Evolutionary conservation across 2,113 vertebrate species (phyloP).

Genomic region (Rhinogobius similis): DNA sequence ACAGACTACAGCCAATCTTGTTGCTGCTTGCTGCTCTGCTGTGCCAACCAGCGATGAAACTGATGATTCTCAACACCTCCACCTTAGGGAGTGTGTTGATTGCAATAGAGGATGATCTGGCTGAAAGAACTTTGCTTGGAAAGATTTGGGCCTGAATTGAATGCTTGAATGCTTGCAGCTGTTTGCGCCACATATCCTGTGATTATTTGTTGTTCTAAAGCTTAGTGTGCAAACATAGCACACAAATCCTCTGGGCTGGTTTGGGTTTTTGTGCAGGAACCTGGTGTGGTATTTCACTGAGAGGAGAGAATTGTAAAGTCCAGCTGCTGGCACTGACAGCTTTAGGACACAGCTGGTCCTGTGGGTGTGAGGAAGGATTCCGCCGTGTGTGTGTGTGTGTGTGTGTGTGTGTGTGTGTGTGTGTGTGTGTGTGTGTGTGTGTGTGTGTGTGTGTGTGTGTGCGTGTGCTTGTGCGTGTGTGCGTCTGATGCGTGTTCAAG

Average conservation of each 20-base stretch:
- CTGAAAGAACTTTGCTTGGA: not conserved
- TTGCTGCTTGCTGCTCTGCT: slow-evolving; percentile 66
- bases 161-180: slow-evolving; percentile 2
- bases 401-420: too few species aligned
- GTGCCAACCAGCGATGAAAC: slow-evolving; percentile 62
- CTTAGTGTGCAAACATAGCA: slow-evolving; percentile 60
- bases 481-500: slow-evolving; percentile 1
- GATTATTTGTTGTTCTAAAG: slow-evolving; percentile 52
- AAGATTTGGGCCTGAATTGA: not conserved
- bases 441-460: too few species aligned
- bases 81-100: slow-evolving; percentile 32
- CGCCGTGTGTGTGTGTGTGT: too few species aligned
- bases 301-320: slow-evolving; percentile 73
- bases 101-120: slow-evolving; percentile 40
- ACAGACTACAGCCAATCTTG: slow-evolving; percentile 55
- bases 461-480: too few species aligned
- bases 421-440: too few species aligned
- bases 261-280: slow-evolving; percentile 69
- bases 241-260: slow-evolving; percentile 77
- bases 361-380: slow-evolving; percentile 17
- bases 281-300: slow-evolving; percentile 77
- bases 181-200: slow-evolving; percentile 48
- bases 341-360: slow-evolving; percentile 63
- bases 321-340: slow-evolving; percentile 75
- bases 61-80: slow-evolving; percentile 63